Evolutionary conservation across 1,140 invertebrate species (phyloP), one percentile per base, ranked within the genome.

Genomic region (Thaumetopoea pityocampa): DNA sequence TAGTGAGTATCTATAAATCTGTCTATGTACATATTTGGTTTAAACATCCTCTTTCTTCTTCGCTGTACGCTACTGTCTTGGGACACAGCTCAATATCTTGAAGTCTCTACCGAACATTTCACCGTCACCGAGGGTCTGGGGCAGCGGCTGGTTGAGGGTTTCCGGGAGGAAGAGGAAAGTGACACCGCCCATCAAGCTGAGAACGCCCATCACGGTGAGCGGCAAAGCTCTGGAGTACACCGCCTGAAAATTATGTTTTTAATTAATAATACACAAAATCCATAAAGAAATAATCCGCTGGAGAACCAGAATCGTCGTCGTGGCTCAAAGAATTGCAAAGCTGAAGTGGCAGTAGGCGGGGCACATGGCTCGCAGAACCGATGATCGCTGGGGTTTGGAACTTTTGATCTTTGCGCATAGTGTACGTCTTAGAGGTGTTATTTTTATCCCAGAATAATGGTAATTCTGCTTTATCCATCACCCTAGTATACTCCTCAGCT

Each of bases 141-240:
- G 94, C 30, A 96, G 73, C 33, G 92, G 90, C 50, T 91, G 89
- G 60, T 93, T 90, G 10, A 94, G 83, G 1, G 94, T 96, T 79
- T 96, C 94, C 0, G 94, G 94, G 15, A 95, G 81, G 40, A 94
- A 89, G 2, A 95, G 80, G 6, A 91, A 91, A 4, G 89, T 88
- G n/a, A 93, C 51, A 6, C 92, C 92, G 9, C 92, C 92, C 5
- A 90, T 76, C 1, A 95, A 83, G 49, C 93, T 88, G 11, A 95
- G 77, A 0, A 88, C 78, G 6, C 93, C 93, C 90, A 95, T 93
- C 11, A 94, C 89, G 41, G 93, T 88, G 33, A 95, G 74, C 0
- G 94, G 93, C 23, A 96, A 68, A 0, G 89, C 87, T 49, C 86
- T 79, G 1, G 67, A 71, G 49, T 76, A 79, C 0, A 67, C 52